Base-by-base conservation (phyloP, 2,888 invertebrate genomes). In the Selenia dentaria region DNA sequence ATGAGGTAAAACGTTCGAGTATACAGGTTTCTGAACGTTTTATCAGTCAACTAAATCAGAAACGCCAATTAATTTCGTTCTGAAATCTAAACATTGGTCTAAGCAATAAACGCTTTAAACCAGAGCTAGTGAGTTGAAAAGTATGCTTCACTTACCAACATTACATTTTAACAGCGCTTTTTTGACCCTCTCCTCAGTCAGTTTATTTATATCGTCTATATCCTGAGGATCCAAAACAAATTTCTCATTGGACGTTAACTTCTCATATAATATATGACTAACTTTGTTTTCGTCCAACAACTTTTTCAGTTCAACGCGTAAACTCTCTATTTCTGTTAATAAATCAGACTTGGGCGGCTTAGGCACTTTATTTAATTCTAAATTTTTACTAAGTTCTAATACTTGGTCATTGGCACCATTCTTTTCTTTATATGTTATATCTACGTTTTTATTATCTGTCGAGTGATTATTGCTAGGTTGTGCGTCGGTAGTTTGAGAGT, bases 161-260 rank as follows among this genome's bases (percentile, higher is more conserved):
- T 80, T 83, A 62, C 68, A 81, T 62, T 72, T 85, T 6, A 88
- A 50, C 18, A 88, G 59, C 10, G 83, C 55, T 47, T 82, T 78
- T 51, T 81, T 83, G 2, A 87, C 64, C 31, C 68, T 70, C 28
- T 77, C 74, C 24, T 82, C 75, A 2, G 70, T 76, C 53, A 91
- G 62, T 49, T 80, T 78, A 57, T 92, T 92, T 25, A 92, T 79
- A 43, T 87, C 78, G 0, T 82, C 79, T n/a, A 92, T 88, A 51
- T 92, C 92, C n/a, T 73, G 67, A 0, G 82, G 74, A n/a, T 83
- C 75, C 51, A 92, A 58, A 35, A 86, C 79, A 45, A 91, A 90
- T 48, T 79, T 86, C 35, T 82, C 75, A 29, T 86, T 81, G 0
- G 91, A 83, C 1, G 75, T 74, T 47, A 92, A 62, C 55, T 92